These are phyloP conservation scores for Ochotona princeps DNA, from an alignment of 2,113 vertebrate genomes.

Conservation along the genomic window DNA sequence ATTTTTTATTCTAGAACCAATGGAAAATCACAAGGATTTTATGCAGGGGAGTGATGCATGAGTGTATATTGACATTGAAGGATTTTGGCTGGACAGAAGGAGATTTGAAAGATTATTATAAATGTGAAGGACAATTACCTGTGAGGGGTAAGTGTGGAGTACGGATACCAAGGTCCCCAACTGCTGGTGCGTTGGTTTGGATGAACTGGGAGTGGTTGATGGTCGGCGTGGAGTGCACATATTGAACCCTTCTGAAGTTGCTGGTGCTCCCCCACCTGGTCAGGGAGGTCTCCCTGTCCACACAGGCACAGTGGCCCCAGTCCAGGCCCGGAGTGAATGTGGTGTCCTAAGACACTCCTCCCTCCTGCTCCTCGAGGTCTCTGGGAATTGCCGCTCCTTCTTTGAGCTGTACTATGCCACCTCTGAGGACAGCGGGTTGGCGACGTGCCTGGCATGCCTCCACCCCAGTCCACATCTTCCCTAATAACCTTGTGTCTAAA, in stretches of 20 bases:
- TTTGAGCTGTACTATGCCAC: background rate
- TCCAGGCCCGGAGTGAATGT: accelerated
- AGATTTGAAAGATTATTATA: background rate
- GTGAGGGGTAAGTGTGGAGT: background rate
- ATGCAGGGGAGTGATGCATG: background rate
- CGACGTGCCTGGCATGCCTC: slow-evolving; percentile 59
- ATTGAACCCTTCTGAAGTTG: background rate
- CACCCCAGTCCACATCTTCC: slow-evolving; percentile 72
- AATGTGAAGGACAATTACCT: background rate
- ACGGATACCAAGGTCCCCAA: background rate
- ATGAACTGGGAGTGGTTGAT: background rate
- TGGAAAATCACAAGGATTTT: background rate
- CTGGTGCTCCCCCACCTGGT: background rate
- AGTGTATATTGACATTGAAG: too few species aligned
- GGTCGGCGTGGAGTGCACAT: background rate
- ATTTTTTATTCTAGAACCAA: background rate
- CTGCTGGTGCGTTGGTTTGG: background rate
- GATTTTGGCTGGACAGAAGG: too few species aligned
- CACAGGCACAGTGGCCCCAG: too few species aligned
- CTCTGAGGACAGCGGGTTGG: slow-evolving; percentile 41
- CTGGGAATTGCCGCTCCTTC: background rate
- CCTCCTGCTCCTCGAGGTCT: background rate
- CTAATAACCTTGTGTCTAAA: slow-evolving; percentile 86
- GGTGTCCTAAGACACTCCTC: accelerated
- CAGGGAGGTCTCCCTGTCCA: too few species aligned